Conservation (phyloP, 2,888 invertebrate species). For the Polia nebulosa region DNA sequence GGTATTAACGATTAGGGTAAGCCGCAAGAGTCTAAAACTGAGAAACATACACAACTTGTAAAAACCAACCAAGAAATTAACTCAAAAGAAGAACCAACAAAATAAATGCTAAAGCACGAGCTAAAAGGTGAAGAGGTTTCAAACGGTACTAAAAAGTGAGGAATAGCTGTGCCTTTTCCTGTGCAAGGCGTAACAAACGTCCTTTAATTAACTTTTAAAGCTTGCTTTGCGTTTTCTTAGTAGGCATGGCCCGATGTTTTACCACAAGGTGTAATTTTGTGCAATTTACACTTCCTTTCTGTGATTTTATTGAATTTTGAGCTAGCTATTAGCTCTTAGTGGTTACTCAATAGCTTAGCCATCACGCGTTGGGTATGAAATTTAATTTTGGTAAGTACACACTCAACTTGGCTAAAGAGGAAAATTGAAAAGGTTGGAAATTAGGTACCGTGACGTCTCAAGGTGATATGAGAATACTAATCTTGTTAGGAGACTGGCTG, state of each 20-base stretch:
- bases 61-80: background rate
- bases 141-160: slow-evolving; percentile 37
- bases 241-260: background rate
- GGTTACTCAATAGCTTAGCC: background rate
- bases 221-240: slow-evolving; percentile 29
- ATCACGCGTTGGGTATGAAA: background rate
- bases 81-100: slow-evolving; percentile 3
- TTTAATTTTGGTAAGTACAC: slow-evolving; percentile 7
- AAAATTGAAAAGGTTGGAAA: background rate
- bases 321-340: slow-evolving; percentile 20
- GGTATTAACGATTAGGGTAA: too few relatives aligned
- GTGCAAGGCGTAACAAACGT: slow-evolving; percentile 33
- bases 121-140: slow-evolving; percentile 21
- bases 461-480: too few relatives aligned
- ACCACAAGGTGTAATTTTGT: slow-evolving; percentile 28
- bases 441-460: too few relatives aligned
- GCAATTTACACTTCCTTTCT: slow-evolving; percentile 15
- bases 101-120: slow-evolving; percentile 17
- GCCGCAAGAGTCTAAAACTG: background rate
- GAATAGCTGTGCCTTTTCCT: slow-evolving; percentile 37
- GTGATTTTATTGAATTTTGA: slow-evolving; percentile 37
- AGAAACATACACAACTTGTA: background rate
- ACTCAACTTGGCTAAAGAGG: background rate
- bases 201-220: slow-evolving; percentile 52
- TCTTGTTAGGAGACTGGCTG: too few relatives aligned